phyloP scores from a whole-genome alignment of 2,113 vertebrate genomes.

The Struthidea cinerea region DNA sequence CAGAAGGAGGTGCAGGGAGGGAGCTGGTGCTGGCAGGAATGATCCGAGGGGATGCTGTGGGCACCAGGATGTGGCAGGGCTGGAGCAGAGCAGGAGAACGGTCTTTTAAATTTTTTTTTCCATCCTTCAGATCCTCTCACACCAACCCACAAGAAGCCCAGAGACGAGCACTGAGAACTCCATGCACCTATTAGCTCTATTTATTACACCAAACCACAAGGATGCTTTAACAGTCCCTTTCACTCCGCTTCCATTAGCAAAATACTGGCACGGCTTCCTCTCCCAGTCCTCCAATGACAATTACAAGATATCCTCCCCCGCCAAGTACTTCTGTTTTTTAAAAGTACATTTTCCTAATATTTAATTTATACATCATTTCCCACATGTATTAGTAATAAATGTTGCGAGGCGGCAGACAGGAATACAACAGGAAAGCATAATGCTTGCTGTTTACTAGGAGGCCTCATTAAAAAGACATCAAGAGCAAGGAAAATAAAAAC shows the following conservation, averaged over 20 bases:
- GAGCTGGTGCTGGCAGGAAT: background rate
- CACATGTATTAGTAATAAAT: slow-evolving; percentile 73
- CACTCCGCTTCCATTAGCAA: slow-evolving; percentile 61
- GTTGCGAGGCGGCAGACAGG: slow-evolving; percentile 75
- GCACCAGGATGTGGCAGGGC: background rate
- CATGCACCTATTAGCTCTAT: slow-evolving; percentile 24
- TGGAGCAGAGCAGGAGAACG: background rate
- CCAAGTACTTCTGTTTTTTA: slow-evolving; percentile 44
- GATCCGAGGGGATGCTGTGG: background rate
- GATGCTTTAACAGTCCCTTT: slow-evolving; percentile 37
- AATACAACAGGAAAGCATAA: slow-evolving; percentile 73
- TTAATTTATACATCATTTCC: slow-evolving; percentile 83
- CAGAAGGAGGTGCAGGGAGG: background rate
- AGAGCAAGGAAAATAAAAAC: slow-evolving; percentile 73
- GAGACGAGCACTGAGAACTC: background rate
- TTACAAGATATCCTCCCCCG: slow-evolving; percentile 35
- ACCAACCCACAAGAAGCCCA: background rate
- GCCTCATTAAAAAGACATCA: slow-evolving; percentile 84
- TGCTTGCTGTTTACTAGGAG: slow-evolving; percentile 68
- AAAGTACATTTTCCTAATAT: slow-evolving; percentile 79
- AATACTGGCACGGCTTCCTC: slow-evolving; percentile 39
- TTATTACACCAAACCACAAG: slow-evolving; percentile 42
- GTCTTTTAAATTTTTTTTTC: background rate
- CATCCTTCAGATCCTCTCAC: background rate
- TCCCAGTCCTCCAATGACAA: slow-evolving; percentile 53